Percentiles rank a stretch among this genome's conserved stretches.
Conservation (phyloP, 2,888 invertebrate genomes). For the Sminthurides aquaticus region DNA sequence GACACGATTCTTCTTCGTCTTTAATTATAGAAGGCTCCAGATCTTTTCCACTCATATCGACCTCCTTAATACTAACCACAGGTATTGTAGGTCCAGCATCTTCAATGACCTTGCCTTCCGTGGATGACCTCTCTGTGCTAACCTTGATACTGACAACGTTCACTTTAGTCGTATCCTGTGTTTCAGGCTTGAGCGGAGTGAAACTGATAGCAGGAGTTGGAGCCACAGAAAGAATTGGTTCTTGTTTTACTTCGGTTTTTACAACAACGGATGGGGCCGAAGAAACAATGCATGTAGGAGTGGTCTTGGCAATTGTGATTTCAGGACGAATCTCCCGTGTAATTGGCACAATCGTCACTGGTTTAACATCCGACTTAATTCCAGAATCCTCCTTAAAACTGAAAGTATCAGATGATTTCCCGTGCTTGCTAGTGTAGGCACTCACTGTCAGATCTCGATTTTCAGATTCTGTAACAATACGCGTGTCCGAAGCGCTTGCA, state of each 20-base stretch:
- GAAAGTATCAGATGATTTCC: background rate
- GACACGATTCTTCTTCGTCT: conserved; percentile 33
- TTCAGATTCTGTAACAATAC: background rate
- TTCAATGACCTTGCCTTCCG: background rate
- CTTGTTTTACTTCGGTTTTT: conserved; percentile 2
- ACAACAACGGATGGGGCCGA: background rate
- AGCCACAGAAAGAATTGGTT: background rate
- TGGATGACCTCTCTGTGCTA: background rate
- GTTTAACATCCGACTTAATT: background rate
- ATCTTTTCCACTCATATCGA: background rate
- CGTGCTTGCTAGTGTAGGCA: background rate
- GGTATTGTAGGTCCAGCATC: background rate
- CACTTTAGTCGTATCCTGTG: background rate
- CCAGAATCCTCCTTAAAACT: background rate
- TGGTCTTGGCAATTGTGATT: background rate
- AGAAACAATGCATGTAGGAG: background rate
- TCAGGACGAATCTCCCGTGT: background rate
- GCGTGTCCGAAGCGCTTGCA: background rate
- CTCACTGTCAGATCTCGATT: background rate
- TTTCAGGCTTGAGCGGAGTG: background rate
- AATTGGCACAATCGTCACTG: background rate
- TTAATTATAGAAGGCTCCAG: background rate
- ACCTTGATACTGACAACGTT: conserved; percentile 17
- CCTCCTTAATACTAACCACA: conserved; percentile 3
- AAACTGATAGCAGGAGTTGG: background rate